Evolutionary conservation across 2,888 invertebrate genomes (phyloP), one percentile per base, ranked within the genome.

Genomic region (Halictus quadricinctus): DNA sequence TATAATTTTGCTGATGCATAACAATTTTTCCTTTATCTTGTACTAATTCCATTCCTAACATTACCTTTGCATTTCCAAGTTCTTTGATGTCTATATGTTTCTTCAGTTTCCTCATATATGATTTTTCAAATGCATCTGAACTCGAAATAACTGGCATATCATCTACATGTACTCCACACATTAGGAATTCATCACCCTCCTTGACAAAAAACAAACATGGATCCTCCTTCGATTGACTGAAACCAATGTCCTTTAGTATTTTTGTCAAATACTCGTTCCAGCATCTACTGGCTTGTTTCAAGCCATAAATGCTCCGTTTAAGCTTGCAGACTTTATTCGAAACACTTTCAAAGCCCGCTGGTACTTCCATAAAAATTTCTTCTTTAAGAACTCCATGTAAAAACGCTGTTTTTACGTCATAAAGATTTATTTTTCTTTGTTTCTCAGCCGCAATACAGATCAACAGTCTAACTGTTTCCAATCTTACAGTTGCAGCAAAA

Each of bases 271-370:
- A 76, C 5, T 18, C 64, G 72, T 60, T 82, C 72, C 1, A 82
- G 29, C 15, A 41, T 41, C 41, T 2, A 41, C 41, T 41, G 41
- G 41, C 41, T 41, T 41, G 41, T 7, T 41, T 41, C 6, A 41
- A 41, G 41, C 76, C 80, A 72, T 80, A 76, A 18, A 80, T 7
- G 58, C 76, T 69, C n/a, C 21, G 50, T 21, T 78, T 78, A 4
- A 78, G 60, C 25, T 41, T 70, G 43, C 41, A 69, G 8, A 78
- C 69, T 43, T 43, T 41, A 41, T 18, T 25, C 12, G 48, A 43
- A 41, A 43, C 29, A 18, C 25, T 29, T n/a, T 46, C 25, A 46
- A 29, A n/a, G 0, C 48, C 48, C 15, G 48, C 50, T 25, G 43
- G 64, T 46, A 64, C 43, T 10, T 46, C 46, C 75, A 76, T 76